Conservation (phyloP, 2,888 invertebrate species). For the Blastobasis adustella region DNA sequence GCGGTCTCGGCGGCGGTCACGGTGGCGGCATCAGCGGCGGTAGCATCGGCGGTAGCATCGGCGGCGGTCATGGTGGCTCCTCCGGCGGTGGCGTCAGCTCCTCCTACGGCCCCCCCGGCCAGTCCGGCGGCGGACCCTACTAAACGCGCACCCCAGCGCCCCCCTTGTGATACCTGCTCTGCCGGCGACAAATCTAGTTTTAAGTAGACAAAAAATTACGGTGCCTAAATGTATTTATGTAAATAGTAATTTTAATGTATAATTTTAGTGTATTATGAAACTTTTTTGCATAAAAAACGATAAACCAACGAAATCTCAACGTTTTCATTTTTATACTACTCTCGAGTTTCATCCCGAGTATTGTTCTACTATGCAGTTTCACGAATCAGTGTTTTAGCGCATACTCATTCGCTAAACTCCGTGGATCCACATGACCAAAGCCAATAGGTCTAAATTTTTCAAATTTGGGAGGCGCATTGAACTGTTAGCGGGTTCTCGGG, state of each 20-base stretch:
- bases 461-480: constrained; percentile 16
- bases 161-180: constrained; percentile 69
- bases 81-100: constrained; percentile 64
- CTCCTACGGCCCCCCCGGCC: constrained; percentile 79
- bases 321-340: constrained; percentile 19
- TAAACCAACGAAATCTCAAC: constrained; percentile 34
- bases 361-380: neutral
- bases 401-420: constrained; percentile 11
- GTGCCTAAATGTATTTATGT: constrained; percentile 76
- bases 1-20: constrained; percentile 24
- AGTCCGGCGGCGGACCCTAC: constrained; percentile 82
- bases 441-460: constrained; percentile 7
- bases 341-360: neutral
- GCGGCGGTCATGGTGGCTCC: constrained; percentile 35
- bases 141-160: constrained; percentile 51
- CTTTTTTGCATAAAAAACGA: constrained; percentile 68
- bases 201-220: constrained; percentile 75
- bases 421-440: constrained; percentile 14
- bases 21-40: constrained; percentile 26
- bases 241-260: constrained; percentile 74
- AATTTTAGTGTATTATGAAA: constrained; percentile 70
- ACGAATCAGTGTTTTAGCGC: neutral
- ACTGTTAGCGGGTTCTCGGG: constrained; percentile 26
- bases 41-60: constrained; percentile 27
- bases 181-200: constrained; percentile 66